These are phyloP conservation scores for Valencia hispanica DNA, from an alignment of 2,797 vertebrate genomes.

Conservation along the genomic window DNA sequence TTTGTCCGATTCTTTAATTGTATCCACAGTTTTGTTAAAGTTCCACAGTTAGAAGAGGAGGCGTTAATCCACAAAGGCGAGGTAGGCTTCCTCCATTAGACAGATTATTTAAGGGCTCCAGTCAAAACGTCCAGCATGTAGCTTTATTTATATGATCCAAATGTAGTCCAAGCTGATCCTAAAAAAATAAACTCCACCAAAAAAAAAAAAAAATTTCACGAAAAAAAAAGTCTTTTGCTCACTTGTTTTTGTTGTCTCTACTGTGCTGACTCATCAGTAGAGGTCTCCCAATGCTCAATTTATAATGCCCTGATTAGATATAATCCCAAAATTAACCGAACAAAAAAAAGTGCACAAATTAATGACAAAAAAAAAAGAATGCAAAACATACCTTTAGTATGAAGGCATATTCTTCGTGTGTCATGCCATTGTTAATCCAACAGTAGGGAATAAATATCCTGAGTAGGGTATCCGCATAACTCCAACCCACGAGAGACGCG, in stretches of 20 bases:
- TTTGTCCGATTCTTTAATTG: slow-evolving; percentile 38
- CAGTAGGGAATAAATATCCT: slow-evolving; percentile 76
- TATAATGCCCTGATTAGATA: slow-evolving; percentile 78
- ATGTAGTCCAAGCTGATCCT: slow-evolving; percentile 62
- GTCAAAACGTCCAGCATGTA: slow-evolving; percentile 63
- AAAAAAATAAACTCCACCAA: slow-evolving; percentile 76
- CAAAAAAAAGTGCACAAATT: slow-evolving; percentile 38
- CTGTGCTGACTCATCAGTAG: slow-evolving; percentile 72
- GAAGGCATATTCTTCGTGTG: slow-evolving; percentile 74
- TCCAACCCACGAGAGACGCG: slow-evolving; percentile 66
- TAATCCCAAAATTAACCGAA: slow-evolving; percentile 76
- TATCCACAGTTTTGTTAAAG: slow-evolving; percentile 74
- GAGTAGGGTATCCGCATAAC: slow-evolving; percentile 79
- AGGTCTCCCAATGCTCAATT: slow-evolving; percentile 79
- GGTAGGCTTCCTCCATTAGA: slow-evolving; percentile 63
- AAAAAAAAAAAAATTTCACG: slow-evolving; percentile 31
- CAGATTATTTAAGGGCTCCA: slow-evolving; percentile 44
- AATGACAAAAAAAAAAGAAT: slow-evolving; percentile 54
- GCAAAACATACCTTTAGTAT: slow-evolving; percentile 75
- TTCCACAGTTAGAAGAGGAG: slow-evolving; percentile 69
- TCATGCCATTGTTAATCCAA: slow-evolving; percentile 81
- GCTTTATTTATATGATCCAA: slow-evolving; percentile 77
- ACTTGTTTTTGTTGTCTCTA: slow-evolving; percentile 76
- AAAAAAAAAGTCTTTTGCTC: slow-evolving; percentile 75
- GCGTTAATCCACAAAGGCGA: slow-evolving; percentile 78